Evolutionary conservation across 2,797 vertebrate genomes (phyloP), one percentile per base, ranked within the genome.

Genomic region (Sternotherus odoratus): DNA sequence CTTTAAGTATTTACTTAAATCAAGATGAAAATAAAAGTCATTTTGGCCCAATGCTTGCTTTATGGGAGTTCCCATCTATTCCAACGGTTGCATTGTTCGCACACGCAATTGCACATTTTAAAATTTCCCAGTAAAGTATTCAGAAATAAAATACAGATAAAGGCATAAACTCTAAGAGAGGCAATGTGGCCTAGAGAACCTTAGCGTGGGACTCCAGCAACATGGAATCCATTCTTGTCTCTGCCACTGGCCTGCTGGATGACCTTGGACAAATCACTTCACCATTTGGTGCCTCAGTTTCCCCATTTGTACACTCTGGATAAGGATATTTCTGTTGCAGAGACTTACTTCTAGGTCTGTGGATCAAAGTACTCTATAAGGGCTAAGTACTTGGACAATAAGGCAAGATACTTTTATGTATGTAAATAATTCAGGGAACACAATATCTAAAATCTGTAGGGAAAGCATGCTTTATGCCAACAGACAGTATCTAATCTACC

Each of bases 401-500:
- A 36, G 49, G 53, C 53, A 17, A 36, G 51, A 36, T 57, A 57
- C 49, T 77, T 77, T 46, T 12, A 23, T 28, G 8, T 39, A 49
- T 28, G 24, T 30, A 49, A 48, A 26, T 46, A 17, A 12, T 36
- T 23, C 21, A 23, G 36, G n/a, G 48, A 60, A n/a, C 8, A 24
- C 30, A 16, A 24, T 69, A 23, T 39, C 36, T 69, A 69, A 69
- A 69, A 69, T 21, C 66, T 24, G 36, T 15, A 79, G 4, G 46
- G 60, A 9, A 9, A 30, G 51, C 8, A 49, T 19, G 51, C 16
- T 75, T 56, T 6, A 6, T 17, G 43, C 4, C 50, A 56, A 24
- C 30, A 17, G 1, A 0, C 30, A 66, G 54, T 39, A 43, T 17
- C 1, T 3, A 57, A n/a, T 56, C 57, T 51, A 26, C 36, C 1